Percentiles rank a stretch among this genome's conserved stretches.
Conservation (phyloP, 2,797 vertebrate genomes). For the Pseudomugil gertrudae region DNA sequence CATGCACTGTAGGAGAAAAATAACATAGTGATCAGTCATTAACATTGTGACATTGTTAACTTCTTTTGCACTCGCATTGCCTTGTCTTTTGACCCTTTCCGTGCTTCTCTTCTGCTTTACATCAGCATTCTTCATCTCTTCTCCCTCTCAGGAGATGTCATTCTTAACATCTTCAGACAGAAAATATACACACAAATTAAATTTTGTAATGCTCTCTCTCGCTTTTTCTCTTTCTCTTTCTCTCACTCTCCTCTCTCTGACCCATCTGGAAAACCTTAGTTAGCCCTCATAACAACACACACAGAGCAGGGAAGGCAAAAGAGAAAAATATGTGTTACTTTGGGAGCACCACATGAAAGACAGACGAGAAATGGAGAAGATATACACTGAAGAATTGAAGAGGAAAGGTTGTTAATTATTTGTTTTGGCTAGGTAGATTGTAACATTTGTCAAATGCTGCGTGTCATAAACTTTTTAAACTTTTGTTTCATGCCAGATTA, state of each 20-base stretch:
- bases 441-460: slow-evolving; percentile 58
- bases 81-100: not conserved
- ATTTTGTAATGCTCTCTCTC: slow-evolving; percentile 42
- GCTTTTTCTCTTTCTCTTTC: slow-evolving; percentile 6
- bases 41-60: no score
- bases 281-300: slow-evolving; percentile 60
- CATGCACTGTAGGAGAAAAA: no score
- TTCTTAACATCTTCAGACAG: slow-evolving; percentile 73
- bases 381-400: slow-evolving; percentile 30
- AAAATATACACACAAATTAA: slow-evolving; percentile 74
- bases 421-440: slow-evolving; percentile 56
- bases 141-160: slow-evolving; percentile 50
- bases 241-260: slow-evolving; percentile 29
- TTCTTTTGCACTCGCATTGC: slow-evolving; percentile 8
- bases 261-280: slow-evolving; percentile 82
- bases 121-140: not conserved
- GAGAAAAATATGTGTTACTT: slow-evolving; percentile 36
- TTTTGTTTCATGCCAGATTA: slow-evolving; percentile 41
- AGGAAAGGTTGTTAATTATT: slow-evolving; percentile 56
- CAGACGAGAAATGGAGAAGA: slow-evolving; percentile 27
- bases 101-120: not conserved
- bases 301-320: slow-evolving; percentile 22
- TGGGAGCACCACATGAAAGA: slow-evolving; percentile 36
- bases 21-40: not conserved
- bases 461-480: slow-evolving; percentile 36